Conservation (phyloP, 2,888 invertebrate species). For the Pristionchus exspectatus region DNA sequence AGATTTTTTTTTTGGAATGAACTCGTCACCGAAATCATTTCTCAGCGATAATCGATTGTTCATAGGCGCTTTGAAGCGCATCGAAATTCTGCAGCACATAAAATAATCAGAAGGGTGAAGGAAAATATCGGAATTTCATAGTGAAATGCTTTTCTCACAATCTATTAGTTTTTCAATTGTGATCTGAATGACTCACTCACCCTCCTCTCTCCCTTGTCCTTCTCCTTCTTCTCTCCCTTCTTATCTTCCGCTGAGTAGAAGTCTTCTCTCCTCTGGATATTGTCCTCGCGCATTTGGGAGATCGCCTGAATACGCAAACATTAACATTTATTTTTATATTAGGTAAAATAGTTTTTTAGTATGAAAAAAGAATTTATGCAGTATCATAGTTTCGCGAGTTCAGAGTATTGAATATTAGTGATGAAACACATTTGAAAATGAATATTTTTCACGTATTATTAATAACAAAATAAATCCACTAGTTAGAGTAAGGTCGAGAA, state of each 20-base stretch:
- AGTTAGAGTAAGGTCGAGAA: too few species aligned
- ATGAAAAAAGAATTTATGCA: too few species aligned
- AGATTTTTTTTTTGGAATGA: too few species aligned
- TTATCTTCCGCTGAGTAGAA: not conserved
- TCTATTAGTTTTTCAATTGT: too few species aligned
- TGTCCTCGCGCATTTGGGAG: constrained; percentile 40
- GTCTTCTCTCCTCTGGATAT: constrained; percentile 25
- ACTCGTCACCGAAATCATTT: too few species aligned
- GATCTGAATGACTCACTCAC: not conserved
- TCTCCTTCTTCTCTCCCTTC: not conserved
- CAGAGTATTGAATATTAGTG: not conserved
- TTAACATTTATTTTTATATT: not conserved
- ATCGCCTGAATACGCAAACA: not conserved
- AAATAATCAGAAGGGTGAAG: too few species aligned
- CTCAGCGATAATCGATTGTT: too few species aligned
- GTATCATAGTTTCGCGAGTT: not conserved
- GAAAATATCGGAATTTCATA: too few species aligned
- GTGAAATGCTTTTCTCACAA: too few species aligned
- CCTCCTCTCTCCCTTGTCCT: not conserved
- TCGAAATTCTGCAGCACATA: too few species aligned
- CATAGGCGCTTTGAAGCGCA: too few species aligned
- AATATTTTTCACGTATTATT: not conserved
- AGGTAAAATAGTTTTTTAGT: not conserved
- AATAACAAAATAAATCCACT: too few species aligned
- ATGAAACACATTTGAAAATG: not conserved